Evolutionary conservation across 2,113 vertebrate genomes (phyloP).

Genomic region (Lethenteron reissneri): DNA sequence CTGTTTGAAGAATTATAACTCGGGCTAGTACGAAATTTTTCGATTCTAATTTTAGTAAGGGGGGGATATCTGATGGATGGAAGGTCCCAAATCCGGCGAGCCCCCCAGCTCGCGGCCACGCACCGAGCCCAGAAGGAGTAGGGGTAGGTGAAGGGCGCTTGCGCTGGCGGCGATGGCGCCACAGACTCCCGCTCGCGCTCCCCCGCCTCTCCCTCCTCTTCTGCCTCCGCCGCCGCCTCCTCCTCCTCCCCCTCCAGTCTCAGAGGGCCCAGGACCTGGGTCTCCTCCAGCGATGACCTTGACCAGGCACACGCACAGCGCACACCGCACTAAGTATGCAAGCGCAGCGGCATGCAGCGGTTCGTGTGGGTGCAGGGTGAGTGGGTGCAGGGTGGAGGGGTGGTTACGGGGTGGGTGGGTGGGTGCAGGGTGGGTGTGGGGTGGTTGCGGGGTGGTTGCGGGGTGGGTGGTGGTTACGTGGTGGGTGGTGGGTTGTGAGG

Average conservation of each 20-base stretch:
- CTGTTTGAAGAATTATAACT: too few relatives aligned
- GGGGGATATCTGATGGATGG: too few relatives aligned
- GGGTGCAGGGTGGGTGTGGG: neutral
- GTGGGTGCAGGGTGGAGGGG: too few relatives aligned
- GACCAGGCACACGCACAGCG: too few relatives aligned
- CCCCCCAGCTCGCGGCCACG: neutral
- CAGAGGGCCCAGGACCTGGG: slow-evolving; percentile 72
- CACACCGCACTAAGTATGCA: too few relatives aligned
- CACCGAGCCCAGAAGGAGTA: slow-evolving; percentile 96
- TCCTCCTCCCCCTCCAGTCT: slow-evolving; percentile 70
- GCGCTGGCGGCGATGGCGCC: slow-evolving; percentile 13
- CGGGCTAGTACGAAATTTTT: too few relatives aligned
- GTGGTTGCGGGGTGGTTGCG: neutral
- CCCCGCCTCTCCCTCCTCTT: slow-evolving; percentile 26
- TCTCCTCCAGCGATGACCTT: slow-evolving; percentile 11
- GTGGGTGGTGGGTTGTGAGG: neutral
- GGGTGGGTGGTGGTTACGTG: neutral
- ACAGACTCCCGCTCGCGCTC: slow-evolving; percentile 12
- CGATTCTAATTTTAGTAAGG: too few relatives aligned
- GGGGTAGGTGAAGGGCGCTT: slow-evolving; percentile 66
- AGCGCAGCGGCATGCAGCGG: too few relatives aligned
- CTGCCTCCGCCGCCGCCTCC: slow-evolving; percentile 45
- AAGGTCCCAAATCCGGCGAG: too few relatives aligned
- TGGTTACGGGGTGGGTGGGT: too few relatives aligned
- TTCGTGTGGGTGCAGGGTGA: too few relatives aligned